A percentile compares a stretch with the other conserved stretches of the same genome.
Evolutionary conservation across 2,113 vertebrate species (phyloP).

Genomic region (Poicephalus gulielmi): DNA sequence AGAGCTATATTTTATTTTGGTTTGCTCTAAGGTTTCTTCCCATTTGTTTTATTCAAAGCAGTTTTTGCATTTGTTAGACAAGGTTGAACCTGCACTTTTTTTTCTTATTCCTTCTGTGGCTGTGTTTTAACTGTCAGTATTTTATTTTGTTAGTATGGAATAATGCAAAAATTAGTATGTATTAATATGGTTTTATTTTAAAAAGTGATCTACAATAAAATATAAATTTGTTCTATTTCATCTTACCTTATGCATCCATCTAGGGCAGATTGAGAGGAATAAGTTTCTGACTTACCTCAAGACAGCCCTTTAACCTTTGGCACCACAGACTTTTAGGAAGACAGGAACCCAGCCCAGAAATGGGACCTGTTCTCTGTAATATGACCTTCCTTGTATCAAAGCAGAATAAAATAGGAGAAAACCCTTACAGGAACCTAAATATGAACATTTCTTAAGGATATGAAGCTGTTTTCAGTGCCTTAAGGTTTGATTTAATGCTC

Average conservation of each 20-base stretch:
- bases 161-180: background rate
- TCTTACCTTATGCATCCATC: background rate
- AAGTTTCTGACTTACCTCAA: background rate
- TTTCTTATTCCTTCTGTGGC: background rate
- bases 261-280: background rate
- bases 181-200: background rate
- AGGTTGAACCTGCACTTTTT: background rate
- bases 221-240: background rate
- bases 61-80: constrained; percentile 59
- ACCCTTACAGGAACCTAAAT: background rate
- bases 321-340: background rate
- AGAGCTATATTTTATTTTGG: constrained; percentile 56
- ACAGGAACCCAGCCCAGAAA: background rate
- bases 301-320: background rate
- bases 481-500: background rate
- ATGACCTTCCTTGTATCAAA: background rate
- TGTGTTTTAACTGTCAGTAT: background rate
- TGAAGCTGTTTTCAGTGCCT: background rate
- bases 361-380: background rate
- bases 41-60: constrained; percentile 58
- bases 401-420: background rate
- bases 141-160: constrained; percentile 3
- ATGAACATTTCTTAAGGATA: background rate
- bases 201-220: background rate
- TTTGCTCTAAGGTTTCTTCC: constrained; percentile 57